Base-by-base conservation (phyloP, 2,888 invertebrate genomes). In the Netelia inedita region DNA sequence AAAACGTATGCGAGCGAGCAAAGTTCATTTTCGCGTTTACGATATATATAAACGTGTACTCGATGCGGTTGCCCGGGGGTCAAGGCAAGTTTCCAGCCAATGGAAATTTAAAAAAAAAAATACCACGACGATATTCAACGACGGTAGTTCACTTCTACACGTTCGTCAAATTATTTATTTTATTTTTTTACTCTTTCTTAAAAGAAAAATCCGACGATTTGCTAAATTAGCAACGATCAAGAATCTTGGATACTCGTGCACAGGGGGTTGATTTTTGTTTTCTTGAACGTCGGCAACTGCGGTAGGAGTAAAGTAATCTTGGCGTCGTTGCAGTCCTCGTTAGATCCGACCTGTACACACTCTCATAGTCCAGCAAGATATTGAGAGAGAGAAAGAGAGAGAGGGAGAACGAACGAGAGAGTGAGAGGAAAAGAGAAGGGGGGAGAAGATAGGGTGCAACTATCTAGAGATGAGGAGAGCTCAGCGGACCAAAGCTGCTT, bases 1-100 rank as follows among this genome's bases (percentile, higher is more conserved):
- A 73, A 11, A 73, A 57, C 35, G 57, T 79, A 50, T 61, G 19
- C 19, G 61, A 46, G 46, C 10, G 83, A 66, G 35, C 80, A 83
- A 83, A 83, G 83, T 83, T 83, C 83, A 80, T 75, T 57, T 28
- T 63, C 63, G 19, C 74, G 28, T 28, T 28, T 46, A 6, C 46
- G 9, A 46, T 46, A 46, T 2, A 46, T 46, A 46, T 2, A 46
- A 11, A 14, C 59, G 63, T 55, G 55, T 75, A 75, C 46, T 43
- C 50, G 28, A 66, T 69, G 59, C 43, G 50, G 66, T 16, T 23
- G 19, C 6, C 66, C 66, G 16, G 66, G 50, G 79, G 83, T 74
- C 79, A 84, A 76, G 76, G 80, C 71, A 46, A 72, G 35, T 65
- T 55, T 16, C 28, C 5, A 28, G 28, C 28, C 2, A 28, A 28